phyloP scores from a whole-genome alignment of 2,797 vertebrate genomes.

The Phoxinus dragarum region DNA sequence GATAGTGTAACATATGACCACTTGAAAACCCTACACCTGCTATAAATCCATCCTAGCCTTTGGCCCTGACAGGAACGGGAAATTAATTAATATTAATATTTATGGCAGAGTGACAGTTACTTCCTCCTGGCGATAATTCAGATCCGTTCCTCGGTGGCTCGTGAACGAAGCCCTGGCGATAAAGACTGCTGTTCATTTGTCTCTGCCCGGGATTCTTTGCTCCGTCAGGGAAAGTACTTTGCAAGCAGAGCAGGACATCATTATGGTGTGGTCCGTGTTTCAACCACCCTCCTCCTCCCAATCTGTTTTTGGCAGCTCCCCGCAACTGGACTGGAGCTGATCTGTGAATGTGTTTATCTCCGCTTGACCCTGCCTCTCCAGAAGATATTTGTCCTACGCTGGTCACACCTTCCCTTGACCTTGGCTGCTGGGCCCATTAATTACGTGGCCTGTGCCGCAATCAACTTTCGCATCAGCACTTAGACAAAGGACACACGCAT shows the following conservation, averaged over 20 bases:
- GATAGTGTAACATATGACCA: conserved; percentile 51
- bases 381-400: conserved; percentile 37
- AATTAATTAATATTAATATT: conserved; percentile 60
- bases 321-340: conserved; percentile 36
- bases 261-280: conserved; percentile 28
- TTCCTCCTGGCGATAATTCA: conserved; percentile 14
- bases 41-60: conserved; percentile 49
- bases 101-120: conserved; percentile 38
- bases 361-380: conserved; percentile 37
- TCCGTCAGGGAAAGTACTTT: conserved; percentile 28
- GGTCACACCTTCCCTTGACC: conserved; percentile 51
- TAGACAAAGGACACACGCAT: conserved; percentile 40
- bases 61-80: conserved; percentile 32
- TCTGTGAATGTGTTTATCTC: conserved; percentile 52
- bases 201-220: conserved; percentile 44
- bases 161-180: neutral
- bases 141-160: neutral
- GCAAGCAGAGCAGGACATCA: conserved; percentile 38
- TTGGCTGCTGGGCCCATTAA: conserved; percentile 50
- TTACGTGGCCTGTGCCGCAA: conserved; percentile 29
- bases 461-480: conserved; percentile 52
- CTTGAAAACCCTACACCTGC: conserved; percentile 36
- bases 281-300: conserved; percentile 5
- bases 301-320: conserved; percentile 41
- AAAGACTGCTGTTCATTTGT: conserved; percentile 26